A percentile compares a stretch with the other conserved stretches of the same genome.
These are phyloP conservation scores for Zootermopsis nevadensis DNA, from an alignment of 2,888 invertebrate species.

Conservation along the genomic window DNA sequence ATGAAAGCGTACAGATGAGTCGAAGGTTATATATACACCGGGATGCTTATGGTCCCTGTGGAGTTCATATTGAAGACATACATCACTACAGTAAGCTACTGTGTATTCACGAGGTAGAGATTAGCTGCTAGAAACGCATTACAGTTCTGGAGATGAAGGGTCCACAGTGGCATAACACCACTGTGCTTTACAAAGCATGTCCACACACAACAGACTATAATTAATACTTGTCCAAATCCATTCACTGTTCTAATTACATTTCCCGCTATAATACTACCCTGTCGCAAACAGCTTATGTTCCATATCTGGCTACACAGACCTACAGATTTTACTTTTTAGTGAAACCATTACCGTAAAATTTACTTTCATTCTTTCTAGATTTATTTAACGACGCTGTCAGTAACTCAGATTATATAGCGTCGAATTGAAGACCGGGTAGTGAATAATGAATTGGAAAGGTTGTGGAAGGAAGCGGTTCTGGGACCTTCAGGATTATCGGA, in stretches of 20 bases:
- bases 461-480: too few species aligned
- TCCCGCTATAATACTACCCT: background rate
- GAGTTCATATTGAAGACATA: background rate
- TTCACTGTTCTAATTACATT: conserved; percentile 25
- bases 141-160: background rate
- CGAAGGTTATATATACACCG: too few species aligned
- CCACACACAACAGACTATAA: background rate
- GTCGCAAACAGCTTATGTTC: conserved; percentile 13
- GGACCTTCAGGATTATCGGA: too few species aligned
- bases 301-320: background rate
- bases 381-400: too few species aligned
- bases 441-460: too few species aligned
- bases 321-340: background rate
- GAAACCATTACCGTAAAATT: too few species aligned
- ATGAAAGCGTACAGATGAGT: too few species aligned
- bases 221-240: conserved; percentile 7
- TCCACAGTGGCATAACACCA: background rate
- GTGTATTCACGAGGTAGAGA: background rate
- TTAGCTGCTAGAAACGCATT: background rate
- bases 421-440: too few species aligned
- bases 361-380: too few species aligned
- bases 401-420: too few species aligned
- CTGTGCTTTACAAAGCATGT: background rate
- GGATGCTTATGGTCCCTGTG: background rate
- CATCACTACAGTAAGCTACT: background rate